Evolutionary conservation across 2,888 invertebrate genomes (phyloP), one percentile per base, ranked within the genome.

Genomic region (Cerastoderma edule): DNA sequence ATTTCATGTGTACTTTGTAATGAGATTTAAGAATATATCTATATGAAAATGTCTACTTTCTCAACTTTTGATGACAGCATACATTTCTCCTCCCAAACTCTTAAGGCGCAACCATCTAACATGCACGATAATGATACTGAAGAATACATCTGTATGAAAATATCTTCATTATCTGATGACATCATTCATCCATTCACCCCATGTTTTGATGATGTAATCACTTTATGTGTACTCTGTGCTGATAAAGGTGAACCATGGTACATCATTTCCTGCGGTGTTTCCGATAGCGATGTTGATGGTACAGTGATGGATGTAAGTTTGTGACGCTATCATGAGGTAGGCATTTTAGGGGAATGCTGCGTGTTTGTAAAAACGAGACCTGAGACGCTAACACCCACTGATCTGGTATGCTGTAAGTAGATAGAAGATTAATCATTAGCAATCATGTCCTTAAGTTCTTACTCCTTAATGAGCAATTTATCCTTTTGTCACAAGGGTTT

Each of bases 321-420:
- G 78, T 78, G 68, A 85, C 85, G 44, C 86, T 83, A 72, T 90
- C 86, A 30, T 83, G 88, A 85, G 92, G 92, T 88, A 92, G 89
- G 74, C 86, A 84, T 67, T 89, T 86, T 64, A 92, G 66, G 68
- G 92, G 92, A 86, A 92, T 88, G 86, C 87, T 88, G 81, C 89
- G 86, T 69, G 88, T 90, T 67, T 93, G 92, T 76, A 92, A 92
- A 39, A 87, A 88, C 82, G 90, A 89, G 67, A 93, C 93, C 85
- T 94, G 93, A 33, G 92, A 91, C 87, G 96, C 96, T 0, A 95
- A 94, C 83, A 97, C 94, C 97, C 97, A 97, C 91, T 96, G 96
- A 93, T 97, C 97, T 27, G 96, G 95, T 92, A 97, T 93, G 90
- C 97, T 97, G 94, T 16, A 94, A 69, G 16, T n/a, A 33, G 22